A percentile compares a stretch with the other conserved stretches of the same genome.
Conservation (phyloP, 1,140 invertebrate genomes). For the Meloidogyne exigua region DNA sequence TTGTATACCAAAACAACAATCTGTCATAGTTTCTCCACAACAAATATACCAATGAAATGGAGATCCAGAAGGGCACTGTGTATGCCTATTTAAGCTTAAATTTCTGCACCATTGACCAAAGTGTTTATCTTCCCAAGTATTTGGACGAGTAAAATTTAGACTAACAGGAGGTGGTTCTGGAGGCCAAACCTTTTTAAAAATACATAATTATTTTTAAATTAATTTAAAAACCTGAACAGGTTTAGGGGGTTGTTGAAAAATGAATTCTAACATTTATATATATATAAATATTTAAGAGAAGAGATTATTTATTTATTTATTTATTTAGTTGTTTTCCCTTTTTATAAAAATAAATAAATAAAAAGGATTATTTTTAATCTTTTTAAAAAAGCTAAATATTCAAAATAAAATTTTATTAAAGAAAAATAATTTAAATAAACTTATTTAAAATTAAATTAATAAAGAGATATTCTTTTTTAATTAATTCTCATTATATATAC, state of each 20-base stretch:
- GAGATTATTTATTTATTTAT: background rate
- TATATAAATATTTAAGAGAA: background rate
- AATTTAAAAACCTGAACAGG: slow-evolving; percentile 15
- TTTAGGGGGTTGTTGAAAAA: slow-evolving; percentile 18
- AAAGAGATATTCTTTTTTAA: too few relatives aligned
- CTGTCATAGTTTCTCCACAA: slow-evolving; percentile 37
- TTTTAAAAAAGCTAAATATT: too few relatives aligned
- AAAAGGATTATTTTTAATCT: background rate
- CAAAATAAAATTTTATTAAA: too few relatives aligned
- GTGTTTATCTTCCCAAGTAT: slow-evolving; percentile 36
- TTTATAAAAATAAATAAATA: background rate
- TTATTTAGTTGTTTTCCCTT: background rate
- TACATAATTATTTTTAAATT: slow-evolving; percentile 8
- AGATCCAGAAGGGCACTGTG: slow-evolving; percentile 48
- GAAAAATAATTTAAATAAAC: too few relatives aligned
- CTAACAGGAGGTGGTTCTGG: background rate
- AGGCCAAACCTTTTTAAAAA: slow-evolving; percentile 3
- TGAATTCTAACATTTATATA: slow-evolving; percentile 13
- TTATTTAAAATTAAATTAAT: too few relatives aligned
- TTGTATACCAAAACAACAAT: slow-evolving; percentile 45
- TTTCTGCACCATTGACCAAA: slow-evolving; percentile 52
- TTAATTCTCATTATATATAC: too few relatives aligned
- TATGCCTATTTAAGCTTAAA: slow-evolving; percentile 43
- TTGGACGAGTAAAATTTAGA: slow-evolving; percentile 24
- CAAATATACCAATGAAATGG: slow-evolving; percentile 53